Evolutionary conservation across 2,113 vertebrate species (phyloP), one percentile per base, ranked within the genome.

Genomic region (Corvus moneduloides): DNA sequence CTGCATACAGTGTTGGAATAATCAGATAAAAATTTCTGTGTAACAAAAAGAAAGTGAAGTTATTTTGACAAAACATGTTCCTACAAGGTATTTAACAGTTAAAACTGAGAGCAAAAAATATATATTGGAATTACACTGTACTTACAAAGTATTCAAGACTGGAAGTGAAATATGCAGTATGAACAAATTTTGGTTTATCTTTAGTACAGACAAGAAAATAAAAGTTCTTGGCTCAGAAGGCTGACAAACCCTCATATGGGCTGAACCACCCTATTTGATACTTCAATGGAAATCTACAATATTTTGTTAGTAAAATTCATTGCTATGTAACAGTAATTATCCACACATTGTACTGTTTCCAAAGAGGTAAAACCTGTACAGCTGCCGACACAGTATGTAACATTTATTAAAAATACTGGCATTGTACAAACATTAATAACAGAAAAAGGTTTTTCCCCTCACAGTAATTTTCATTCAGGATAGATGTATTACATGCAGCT

Each of bases 371-470:
- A 90, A 90, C 13, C 17, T 44, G 9, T 21, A 66, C 33, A 86
- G 52, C 13, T 28, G 13, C 48, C 79, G 64, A 8, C 49, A 63
- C 2, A 64, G 11, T 13, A 18, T 10, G 1, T 41, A 74, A 26
- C 4, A 62, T 54, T 72, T 43, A 44, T 55, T 63, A 63, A 76
- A 62, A 68, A 7, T 17, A 26, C 1, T 37, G 4, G 13, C 28
- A 64, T 6, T 71, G 17, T 46, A 58, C 20, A 85, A 69, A 75
- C 62, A 72, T 28, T 43, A 46, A 0, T 27, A 87, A 64, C 5
- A 52, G 13, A 46, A 78, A 35, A 54, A 55, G 2, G 0, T 4
- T 35, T 15, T 11, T 2, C 2, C 15, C 3, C 1, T 10, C 11
- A 7, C 14, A 51, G 30, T 26, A 33, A 62, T 54, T 85, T 88